Evolutionary conservation across 1,140 invertebrate genomes (phyloP).

Genomic region (Monomorium pharaonis): DNA sequence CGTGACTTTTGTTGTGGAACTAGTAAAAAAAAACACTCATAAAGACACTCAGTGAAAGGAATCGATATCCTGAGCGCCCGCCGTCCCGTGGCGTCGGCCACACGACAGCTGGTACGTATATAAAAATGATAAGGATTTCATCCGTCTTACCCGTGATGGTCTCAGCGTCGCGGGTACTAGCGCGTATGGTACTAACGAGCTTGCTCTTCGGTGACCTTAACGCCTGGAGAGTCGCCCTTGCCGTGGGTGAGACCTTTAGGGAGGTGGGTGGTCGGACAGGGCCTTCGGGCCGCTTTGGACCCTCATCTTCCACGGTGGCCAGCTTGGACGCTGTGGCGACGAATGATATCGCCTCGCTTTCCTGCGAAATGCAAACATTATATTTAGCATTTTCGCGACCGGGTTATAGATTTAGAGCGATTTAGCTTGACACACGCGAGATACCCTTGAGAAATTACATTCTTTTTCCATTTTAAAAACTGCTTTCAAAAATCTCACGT

Average conservation of each 20-base stretch:
- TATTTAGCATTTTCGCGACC: not conserved
- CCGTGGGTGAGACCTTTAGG: constrained; percentile 80
- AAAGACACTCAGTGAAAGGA: not conserved
- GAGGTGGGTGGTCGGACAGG: constrained; percentile 76
- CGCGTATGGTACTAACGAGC: constrained; percentile 64
- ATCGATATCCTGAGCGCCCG: not conserved
- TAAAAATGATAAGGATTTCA: not conserved
- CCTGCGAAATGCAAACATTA: constrained; percentile 67
- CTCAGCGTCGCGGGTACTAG: constrained; percentile 83
- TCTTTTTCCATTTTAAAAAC: not conserved
- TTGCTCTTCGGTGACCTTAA: constrained; percentile 74
- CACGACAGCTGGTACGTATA: constrained; percentile 31
- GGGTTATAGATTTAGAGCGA: not conserved
- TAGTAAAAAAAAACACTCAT: not conserved
- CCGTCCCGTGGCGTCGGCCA: not conserved
- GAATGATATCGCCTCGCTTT: constrained; percentile 83
- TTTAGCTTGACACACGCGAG: not conserved
- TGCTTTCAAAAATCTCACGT: not conserved
- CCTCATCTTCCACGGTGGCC: constrained; percentile 86
- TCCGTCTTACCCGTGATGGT: constrained; percentile 85
- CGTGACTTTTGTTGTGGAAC: not conserved
- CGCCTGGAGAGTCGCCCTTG: constrained; percentile 80
- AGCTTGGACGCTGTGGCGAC: constrained; percentile 86
- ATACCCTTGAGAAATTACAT: not conserved
- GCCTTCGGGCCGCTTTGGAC: constrained; percentile 84